phyloP scores from a whole-genome alignment of 1,140 invertebrate genomes.

The Homarus americanus region DNA sequence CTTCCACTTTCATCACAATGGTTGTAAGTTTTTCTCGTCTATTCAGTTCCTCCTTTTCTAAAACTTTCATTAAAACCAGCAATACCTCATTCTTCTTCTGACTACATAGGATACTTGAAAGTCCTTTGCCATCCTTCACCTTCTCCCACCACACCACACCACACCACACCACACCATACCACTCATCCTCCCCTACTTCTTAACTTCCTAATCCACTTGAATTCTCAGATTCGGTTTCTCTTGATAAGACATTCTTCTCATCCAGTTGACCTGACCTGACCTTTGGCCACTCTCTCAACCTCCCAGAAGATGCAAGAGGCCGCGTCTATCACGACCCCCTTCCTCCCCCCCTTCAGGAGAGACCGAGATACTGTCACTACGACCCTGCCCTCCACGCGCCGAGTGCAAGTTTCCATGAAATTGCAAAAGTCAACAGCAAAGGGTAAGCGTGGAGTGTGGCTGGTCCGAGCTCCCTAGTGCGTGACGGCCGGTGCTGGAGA shows the following conservation, averaged over 20 bases:
- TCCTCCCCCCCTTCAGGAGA: not conserved
- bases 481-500: slow-evolving; percentile 55
- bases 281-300: not conserved
- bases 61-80: no score
- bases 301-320: slow-evolving; percentile 1
- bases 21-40: no score
- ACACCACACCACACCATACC: no score
- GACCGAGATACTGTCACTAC: slow-evolving; percentile 15
- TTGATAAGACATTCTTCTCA: not conserved
- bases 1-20: no score
- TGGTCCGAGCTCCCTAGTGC: slow-evolving; percentile 52
- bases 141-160: not conserved
- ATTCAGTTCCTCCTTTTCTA: no score
- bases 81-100: no score
- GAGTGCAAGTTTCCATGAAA: slow-evolving; percentile 55
- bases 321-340: slow-evolving; percentile 17
- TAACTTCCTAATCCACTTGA: no score
- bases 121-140: no score
- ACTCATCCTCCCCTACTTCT: no score
- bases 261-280: slow-evolving; percentile 38
- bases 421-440: slow-evolving; percentile 60
- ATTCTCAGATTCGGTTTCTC: not conserved
- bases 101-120: no score
- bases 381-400: slow-evolving; percentile 29
- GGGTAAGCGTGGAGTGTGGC: slow-evolving; percentile 31